A percentile compares a stretch with the other conserved stretches of the same genome.
These are phyloP conservation scores for Hydrolagus affinis DNA, from an alignment of 2,113 vertebrate genomes.

Conservation along the genomic window DNA sequence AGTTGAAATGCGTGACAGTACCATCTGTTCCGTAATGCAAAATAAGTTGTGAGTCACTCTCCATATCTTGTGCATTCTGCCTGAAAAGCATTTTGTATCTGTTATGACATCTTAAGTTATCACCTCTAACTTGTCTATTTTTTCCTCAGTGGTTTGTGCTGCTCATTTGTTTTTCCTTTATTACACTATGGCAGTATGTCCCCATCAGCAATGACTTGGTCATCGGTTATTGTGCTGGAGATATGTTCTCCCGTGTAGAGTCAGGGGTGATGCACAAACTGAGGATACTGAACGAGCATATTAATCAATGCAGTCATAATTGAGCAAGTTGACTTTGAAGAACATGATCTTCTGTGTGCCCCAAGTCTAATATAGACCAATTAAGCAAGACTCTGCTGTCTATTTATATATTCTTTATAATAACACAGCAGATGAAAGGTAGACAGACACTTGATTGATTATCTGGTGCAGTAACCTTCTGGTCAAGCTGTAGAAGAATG, in stretches of 20 bases:
- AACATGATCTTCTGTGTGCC: neutral
- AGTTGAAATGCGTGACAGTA: neutral
- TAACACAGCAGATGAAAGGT: neutral
- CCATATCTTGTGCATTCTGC: neutral
- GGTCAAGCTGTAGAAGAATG: constrained; percentile 6
- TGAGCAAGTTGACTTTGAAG: neutral
- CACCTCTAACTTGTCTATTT: neutral
- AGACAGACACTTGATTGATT: neutral
- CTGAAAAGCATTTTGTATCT: neutral
- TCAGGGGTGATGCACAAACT: neutral
- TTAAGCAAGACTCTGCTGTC: neutral
- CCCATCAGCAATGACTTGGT: neutral
- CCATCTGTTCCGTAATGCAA: neutral
- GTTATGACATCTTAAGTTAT: neutral
- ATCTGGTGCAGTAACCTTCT: neutral
- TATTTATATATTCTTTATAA: constrained; percentile 18
- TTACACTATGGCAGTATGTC: neutral
- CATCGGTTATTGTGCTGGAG: neutral
- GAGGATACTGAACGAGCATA: neutral
- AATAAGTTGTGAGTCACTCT: neutral
- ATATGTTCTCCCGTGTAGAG: neutral
- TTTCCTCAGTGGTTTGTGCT: neutral
- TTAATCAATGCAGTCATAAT: constrained; percentile 5
- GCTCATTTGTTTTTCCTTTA: neutral
- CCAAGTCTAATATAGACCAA: neutral